A percentile compares a stretch with the other conserved stretches of the same genome.
Evolutionary conservation across 2,797 vertebrate genomes (phyloP).

Genomic region (Pampus argenteus): DNA sequence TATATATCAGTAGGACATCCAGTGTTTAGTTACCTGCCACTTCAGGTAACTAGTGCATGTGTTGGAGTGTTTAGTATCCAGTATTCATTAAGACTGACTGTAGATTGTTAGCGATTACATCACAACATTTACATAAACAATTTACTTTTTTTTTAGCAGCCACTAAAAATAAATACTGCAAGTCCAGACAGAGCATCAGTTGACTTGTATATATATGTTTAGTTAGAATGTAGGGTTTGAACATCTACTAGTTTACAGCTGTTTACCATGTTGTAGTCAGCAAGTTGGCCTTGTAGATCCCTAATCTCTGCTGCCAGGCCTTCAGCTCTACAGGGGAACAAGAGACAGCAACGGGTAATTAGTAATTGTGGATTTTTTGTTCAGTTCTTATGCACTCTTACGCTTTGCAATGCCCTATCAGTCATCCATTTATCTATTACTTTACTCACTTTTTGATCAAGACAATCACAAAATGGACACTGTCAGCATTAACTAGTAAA

Average conservation of each 20-base stretch:
- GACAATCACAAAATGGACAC: neutral
- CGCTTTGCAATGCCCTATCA: neutral
- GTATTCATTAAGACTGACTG: neutral
- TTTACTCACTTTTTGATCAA: too few relatives aligned
- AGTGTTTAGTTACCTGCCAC: neutral
- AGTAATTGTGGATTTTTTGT: neutral
- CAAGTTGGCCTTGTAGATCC: conserved; percentile 94
- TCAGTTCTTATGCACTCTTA: too few relatives aligned
- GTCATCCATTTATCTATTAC: neutral
- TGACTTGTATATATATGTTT: too few relatives aligned
- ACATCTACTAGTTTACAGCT: neutral
- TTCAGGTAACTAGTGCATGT: neutral
- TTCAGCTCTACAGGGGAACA: conserved; percentile 87
- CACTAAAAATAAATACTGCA: neutral
- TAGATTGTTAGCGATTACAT: neutral
- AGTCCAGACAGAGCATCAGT: too few relatives aligned
- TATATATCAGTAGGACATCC: neutral
- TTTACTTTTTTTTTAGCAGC: neutral
- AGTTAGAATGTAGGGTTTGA: neutral
- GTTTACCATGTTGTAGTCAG: conserved; percentile 97
- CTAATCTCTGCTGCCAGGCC: conserved; percentile 93
- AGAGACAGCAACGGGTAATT: conserved; percentile 29
- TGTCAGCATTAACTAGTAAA: neutral
- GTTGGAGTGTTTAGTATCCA: neutral
- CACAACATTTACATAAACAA: neutral